Evolutionary conservation across 2,797 vertebrate genomes (phyloP).

Genomic region (Sphenodon punctatus): DNA sequence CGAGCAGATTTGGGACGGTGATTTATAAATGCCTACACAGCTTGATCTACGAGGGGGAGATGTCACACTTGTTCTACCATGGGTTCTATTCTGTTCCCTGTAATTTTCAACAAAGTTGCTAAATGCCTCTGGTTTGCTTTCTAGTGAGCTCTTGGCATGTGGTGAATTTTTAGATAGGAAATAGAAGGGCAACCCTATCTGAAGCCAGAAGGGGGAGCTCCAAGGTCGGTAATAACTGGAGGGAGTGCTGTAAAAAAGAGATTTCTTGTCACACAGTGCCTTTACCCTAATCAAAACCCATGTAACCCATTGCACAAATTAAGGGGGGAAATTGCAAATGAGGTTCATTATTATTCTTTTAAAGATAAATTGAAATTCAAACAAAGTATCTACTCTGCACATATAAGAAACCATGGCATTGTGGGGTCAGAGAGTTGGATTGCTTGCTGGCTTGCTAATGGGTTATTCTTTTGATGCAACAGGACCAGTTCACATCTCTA

Average conservation of each 20-base stretch:
- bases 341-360: neutral
- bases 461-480: neutral
- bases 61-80: neutral
- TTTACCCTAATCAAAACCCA: neutral
- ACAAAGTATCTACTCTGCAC: neutral
- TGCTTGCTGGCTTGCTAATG: neutral
- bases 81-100: neutral
- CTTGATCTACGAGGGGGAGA: neutral
- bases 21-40: neutral
- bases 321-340: neutral
- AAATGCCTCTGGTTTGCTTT: neutral
- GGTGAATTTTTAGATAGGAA: neutral
- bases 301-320: neutral
- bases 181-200: neutral
- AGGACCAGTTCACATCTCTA: neutral
- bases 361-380: neutral
- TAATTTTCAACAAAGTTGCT: neutral
- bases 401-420: neutral
- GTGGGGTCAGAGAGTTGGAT: neutral
- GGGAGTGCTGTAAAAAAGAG: neutral
- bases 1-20: neutral
- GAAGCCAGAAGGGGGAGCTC: conserved; percentile 19
- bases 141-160: neutral
- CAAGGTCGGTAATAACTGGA: neutral
- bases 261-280: neutral